These are phyloP conservation scores for Mya arenaria DNA, from an alignment of 1,140 invertebrate species.

Conservation along the genomic window DNA sequence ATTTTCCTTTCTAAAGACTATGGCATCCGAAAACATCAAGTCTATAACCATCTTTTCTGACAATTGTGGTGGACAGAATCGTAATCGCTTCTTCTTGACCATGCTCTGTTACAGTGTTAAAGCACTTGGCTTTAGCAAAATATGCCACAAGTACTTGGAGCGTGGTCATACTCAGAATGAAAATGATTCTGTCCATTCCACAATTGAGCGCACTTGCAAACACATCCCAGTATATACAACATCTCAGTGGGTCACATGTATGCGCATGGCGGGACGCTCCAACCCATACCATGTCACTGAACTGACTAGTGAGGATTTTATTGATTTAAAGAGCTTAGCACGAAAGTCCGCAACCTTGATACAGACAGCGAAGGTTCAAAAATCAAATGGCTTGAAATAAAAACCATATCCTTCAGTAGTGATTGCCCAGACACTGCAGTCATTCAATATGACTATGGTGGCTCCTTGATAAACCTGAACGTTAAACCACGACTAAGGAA, in stretches of 20 bases:
- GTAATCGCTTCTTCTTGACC: slow-evolving; percentile 8
- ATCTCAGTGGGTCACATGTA: background rate
- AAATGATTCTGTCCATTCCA: slow-evolving; percentile 15
- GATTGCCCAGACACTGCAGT: background rate
- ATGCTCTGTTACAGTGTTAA: slow-evolving; percentile 23
- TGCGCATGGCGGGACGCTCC: background rate
- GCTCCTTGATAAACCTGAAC: background rate
- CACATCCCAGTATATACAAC: background rate
- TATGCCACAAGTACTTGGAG: slow-evolving; percentile 16
- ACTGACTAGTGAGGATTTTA: background rate
- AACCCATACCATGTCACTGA: slow-evolving; percentile 1
- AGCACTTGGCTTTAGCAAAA: slow-evolving; percentile 5
- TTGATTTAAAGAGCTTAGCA: background rate
- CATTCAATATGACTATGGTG: slow-evolving; percentile 1
- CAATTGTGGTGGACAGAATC: no score
- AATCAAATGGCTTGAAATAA: background rate
- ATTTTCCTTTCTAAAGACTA: background rate
- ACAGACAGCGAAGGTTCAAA: background rate
- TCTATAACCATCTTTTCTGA: no score
- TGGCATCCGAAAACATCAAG: no score
- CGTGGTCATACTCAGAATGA: slow-evolving; percentile 30
- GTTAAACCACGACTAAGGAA: background rate
- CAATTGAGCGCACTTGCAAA: background rate
- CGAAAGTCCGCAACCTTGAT: background rate
- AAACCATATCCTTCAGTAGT: no score